Conservation (phyloP, 1,140 invertebrate genomes). For the Catajapyx aquilonaris region DNA sequence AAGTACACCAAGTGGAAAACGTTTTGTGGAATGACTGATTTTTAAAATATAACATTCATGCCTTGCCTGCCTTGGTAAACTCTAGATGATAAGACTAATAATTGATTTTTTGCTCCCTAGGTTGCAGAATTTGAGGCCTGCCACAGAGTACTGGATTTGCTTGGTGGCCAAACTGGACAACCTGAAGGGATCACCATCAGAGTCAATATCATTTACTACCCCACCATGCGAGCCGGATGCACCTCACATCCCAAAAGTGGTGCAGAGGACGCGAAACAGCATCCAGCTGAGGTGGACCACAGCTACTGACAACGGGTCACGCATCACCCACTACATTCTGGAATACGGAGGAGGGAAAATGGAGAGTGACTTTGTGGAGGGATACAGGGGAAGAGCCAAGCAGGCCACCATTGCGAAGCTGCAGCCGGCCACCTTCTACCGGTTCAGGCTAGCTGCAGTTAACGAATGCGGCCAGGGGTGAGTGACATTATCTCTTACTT, state of each 20-base stretch:
- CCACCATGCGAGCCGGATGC: conserved; percentile 41
- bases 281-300: conserved; percentile 33
- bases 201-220: conserved; percentile 32
- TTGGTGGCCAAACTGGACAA: conserved; percentile 25
- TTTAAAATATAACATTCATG: too few relatives aligned
- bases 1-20: too few relatives aligned
- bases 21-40: too few relatives aligned
- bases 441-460: conserved; percentile 57
- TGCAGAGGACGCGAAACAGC: conserved; percentile 31
- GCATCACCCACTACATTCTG: conserved; percentile 50
- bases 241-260: conserved; percentile 32
- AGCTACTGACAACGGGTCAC: conserved; percentile 51
- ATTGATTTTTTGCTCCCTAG: too few relatives aligned
- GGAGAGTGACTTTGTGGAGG: conserved; percentile 38
- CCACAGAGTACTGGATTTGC: conserved; percentile 55
- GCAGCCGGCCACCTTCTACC: conserved; percentile 49
- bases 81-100: too few relatives aligned
- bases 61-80: too few relatives aligned
- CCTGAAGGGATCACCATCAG: conserved; percentile 25
- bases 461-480: conserved; percentile 52
- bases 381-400: conserved; percentile 39
- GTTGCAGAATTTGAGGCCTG: conserved; percentile 59
- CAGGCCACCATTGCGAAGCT: conserved; percentile 49
- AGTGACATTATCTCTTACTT: conserved; percentile 4
- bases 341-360: conserved; percentile 52